Evolutionary conservation across 2,113 vertebrate genomes (phyloP).

Genomic region (Felis chaus): DNA sequence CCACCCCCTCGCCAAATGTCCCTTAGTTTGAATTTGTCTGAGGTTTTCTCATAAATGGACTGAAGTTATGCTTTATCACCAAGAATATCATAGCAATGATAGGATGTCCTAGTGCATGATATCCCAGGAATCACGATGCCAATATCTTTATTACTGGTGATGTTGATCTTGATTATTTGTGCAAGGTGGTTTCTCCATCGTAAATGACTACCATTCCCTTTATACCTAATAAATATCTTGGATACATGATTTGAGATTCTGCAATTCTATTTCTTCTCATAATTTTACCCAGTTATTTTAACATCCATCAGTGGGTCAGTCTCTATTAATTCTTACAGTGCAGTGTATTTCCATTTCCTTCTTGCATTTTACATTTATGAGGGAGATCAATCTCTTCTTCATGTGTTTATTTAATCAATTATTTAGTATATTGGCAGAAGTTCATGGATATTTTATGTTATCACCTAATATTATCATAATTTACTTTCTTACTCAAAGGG

Average conservation of each 20-base stretch:
- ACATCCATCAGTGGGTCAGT: background rate
- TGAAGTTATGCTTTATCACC: background rate
- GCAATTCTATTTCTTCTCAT: background rate
- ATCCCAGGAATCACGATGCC: background rate
- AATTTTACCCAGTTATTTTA: background rate
- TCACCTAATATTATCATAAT: background rate
- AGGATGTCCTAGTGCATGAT: too few species aligned
- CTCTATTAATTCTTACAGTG: background rate
- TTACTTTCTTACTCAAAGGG: background rate
- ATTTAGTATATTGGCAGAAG: background rate
- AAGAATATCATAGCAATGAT: background rate
- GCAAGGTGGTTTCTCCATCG: background rate
- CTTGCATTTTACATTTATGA: background rate
- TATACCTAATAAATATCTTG: background rate
- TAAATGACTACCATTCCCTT: background rate
- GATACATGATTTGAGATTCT: background rate
- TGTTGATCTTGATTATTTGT: background rate
- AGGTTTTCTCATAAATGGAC: background rate
- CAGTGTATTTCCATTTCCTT: background rate
- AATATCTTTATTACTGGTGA: background rate
- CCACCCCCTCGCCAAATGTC: background rate
- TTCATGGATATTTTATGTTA: background rate
- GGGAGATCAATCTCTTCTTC: background rate
- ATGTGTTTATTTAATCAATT: background rate
- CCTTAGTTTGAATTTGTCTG: background rate